These are phyloP conservation scores for Cinara cedri DNA, from an alignment of 2,888 invertebrate genomes.

Conservation along the genomic window DNA sequence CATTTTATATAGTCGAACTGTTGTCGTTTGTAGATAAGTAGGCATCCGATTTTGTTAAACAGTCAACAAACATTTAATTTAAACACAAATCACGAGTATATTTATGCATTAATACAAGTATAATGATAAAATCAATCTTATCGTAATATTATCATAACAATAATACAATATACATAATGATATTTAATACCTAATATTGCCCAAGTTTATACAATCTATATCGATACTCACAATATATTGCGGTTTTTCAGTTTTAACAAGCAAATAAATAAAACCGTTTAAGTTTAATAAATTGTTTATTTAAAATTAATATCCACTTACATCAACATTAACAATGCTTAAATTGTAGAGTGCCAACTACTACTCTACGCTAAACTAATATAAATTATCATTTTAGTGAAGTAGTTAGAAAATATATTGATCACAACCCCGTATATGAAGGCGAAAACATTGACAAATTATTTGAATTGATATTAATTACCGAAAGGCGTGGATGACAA, in stretches of 20 bases:
- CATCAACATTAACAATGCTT: slow-evolving; percentile 55
- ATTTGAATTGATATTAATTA: neutral
- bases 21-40: neutral
- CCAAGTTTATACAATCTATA: slow-evolving; percentile 2
- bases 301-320: slow-evolving; percentile 55
- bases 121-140: slow-evolving; percentile 20
- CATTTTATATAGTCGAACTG: neutral
- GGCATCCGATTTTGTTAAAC: neutral
- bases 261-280: slow-evolving; percentile 15
- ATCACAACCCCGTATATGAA: slow-evolving; percentile 8
- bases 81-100: neutral
- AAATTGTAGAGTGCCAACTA: slow-evolving; percentile 52
- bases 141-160: slow-evolving; percentile 1
- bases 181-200: slow-evolving; percentile 15
- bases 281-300: slow-evolving; percentile 53
- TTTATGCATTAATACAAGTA: neutral
- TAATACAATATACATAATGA: neutral
- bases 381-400: slow-evolving; percentile 36
- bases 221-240: neutral
- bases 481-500: neutral
- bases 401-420: slow-evolving; percentile 12
- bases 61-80: slow-evolving; percentile 15
- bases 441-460: slow-evolving; percentile 19
- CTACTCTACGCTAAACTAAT: slow-evolving; percentile 33
- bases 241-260: neutral